Percentiles rank a stretch among this genome's conserved stretches.
Conservation (phyloP, 2,797 vertebrate genomes). For the Lepilemur septentrionalis region DNA sequence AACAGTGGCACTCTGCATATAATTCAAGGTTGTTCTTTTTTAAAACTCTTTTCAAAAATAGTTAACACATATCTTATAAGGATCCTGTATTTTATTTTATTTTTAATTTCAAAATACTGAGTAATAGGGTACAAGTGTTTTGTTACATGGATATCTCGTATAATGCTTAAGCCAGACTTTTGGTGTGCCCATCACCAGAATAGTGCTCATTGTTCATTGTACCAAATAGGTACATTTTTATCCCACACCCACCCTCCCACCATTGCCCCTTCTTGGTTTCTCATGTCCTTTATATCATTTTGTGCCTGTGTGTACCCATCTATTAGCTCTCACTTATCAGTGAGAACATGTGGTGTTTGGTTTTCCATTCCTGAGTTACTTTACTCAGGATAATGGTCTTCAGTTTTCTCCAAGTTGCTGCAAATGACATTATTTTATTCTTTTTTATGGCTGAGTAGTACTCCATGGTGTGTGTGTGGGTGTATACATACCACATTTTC, state of each 20-base stretch:
- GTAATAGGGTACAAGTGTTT: background rate
- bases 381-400: background rate
- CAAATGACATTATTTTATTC: background rate
- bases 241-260: background rate
- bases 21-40: background rate
- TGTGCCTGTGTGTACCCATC: background rate
- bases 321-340: background rate
- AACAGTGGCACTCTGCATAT: background rate
- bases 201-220: background rate
- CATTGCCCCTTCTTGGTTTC: background rate
- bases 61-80: background rate
- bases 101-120: background rate
- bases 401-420: background rate
- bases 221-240: background rate
- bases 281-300: background rate
- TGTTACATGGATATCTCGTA: background rate
- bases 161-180: background rate
- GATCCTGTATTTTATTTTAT: background rate
- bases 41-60: background rate
- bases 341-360: background rate
- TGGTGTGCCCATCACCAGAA: background rate
- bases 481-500: too few species aligned
- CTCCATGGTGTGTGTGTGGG: background rate
- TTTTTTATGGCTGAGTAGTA: background rate
- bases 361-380: background rate